phyloP scores from a whole-genome alignment of 2,888 invertebrate genomes.

The Caenorhabditis sinica region DNA sequence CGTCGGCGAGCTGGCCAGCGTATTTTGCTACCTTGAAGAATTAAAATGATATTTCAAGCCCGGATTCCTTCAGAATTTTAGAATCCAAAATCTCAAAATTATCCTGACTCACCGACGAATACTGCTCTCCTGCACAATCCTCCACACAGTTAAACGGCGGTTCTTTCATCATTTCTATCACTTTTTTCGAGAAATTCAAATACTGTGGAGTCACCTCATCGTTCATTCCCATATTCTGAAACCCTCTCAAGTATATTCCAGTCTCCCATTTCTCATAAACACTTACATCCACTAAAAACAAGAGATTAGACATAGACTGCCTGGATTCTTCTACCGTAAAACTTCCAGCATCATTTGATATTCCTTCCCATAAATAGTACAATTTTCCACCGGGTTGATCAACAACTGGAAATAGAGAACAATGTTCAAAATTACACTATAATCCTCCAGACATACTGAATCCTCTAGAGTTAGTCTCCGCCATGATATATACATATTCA shows the following conservation, averaged over 20 bases:
- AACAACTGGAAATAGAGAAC: slow-evolving; percentile 37
- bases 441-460: no score
- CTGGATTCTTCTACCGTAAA: slow-evolving; percentile 29
- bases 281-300: slow-evolving; percentile 58
- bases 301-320: slow-evolving; percentile 31
- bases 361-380: slow-evolving; percentile 60
- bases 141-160: slow-evolving; percentile 75
- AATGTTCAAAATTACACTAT: not conserved
- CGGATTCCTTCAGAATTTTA: slow-evolving; percentile 16
- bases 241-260: not conserved
- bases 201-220: slow-evolving; percentile 59
- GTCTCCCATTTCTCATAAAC: no score
- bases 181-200: slow-evolving; percentile 70
- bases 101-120: slow-evolving; percentile 41
- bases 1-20: slow-evolving; percentile 64
- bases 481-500: slow-evolving; percentile 72
- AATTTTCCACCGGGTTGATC: slow-evolving; percentile 47
- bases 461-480: slow-evolving; percentile 63
- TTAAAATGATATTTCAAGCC: not conserved
- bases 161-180: slow-evolving; percentile 70
- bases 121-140: slow-evolving; percentile 49
- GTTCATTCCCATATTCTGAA: slow-evolving; percentile 64
- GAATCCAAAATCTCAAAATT: no score
- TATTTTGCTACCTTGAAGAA: slow-evolving; percentile 66
- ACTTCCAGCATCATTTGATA: not conserved